These are phyloP conservation scores for Peribatodes rhomboidaria DNA, from an alignment of 2,888 invertebrate genomes.

Conservation along the genomic window DNA sequence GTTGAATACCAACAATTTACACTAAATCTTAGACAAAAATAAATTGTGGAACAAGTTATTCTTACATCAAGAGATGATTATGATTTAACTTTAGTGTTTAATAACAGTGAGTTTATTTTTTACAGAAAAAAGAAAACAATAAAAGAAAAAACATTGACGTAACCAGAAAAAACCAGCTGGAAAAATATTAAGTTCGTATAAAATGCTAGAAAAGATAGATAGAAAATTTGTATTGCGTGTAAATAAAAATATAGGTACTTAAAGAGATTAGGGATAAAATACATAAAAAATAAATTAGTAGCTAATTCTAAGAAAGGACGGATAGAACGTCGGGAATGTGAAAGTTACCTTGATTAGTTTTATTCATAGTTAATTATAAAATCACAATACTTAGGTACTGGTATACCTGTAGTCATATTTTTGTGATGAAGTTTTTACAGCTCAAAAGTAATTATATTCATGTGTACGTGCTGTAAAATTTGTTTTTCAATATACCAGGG, in stretches of 20 bases:
- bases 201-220: slow-evolving; percentile 47
- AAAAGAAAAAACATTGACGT: slow-evolving; percentile 58
- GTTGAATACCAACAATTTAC: slow-evolving; percentile 46
- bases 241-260: slow-evolving; percentile 44
- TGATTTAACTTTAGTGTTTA: slow-evolving; percentile 64
- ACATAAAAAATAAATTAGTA: slow-evolving; percentile 58
- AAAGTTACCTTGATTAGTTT: slow-evolving; percentile 42
- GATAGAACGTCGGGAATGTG: slow-evolving; percentile 57
- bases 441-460: slow-evolving; percentile 4
- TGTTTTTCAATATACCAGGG: slow-evolving; percentile 26
- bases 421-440: slow-evolving; percentile 19
- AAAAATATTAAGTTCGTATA: slow-evolving; percentile 45
- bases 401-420: slow-evolving; percentile 1
- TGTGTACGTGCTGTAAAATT: slow-evolving; percentile 9
- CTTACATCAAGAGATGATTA: slow-evolving; percentile 71
- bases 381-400: slow-evolving; percentile 8
- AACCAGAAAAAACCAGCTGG: slow-evolving; percentile 60
- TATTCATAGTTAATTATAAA: slow-evolving; percentile 7
- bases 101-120: slow-evolving; percentile 45
- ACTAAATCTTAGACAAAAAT: slow-evolving; percentile 50
- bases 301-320: slow-evolving; percentile 64
- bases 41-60: slow-evolving; percentile 54
- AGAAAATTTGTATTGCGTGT: slow-evolving; percentile 48
- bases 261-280: slow-evolving; percentile 31
- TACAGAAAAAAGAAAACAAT: slow-evolving; percentile 50